Conservation (phyloP, 2,888 invertebrate genomes). For the Drosophila kuntzei region DNA sequence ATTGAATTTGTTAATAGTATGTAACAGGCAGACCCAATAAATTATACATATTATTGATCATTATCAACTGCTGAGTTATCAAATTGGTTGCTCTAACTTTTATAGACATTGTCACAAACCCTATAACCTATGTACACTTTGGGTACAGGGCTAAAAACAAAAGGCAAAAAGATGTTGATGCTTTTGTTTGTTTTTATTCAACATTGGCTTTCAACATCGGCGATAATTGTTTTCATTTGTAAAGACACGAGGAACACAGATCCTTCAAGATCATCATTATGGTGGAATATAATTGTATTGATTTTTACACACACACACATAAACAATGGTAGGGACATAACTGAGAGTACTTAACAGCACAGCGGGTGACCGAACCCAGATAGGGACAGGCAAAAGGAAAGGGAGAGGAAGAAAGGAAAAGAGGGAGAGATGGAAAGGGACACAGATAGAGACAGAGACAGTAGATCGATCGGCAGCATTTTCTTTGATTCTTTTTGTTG, state of each 20-base stretch:
- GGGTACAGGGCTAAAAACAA: background rate
- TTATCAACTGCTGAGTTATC: no score
- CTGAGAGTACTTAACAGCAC: constrained; percentile 75
- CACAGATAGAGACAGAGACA: background rate
- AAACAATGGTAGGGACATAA: constrained; percentile 59
- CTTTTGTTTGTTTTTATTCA: constrained; percentile 67
- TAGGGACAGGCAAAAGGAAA: constrained; percentile 3
- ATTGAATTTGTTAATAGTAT: no score
- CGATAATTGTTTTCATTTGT: constrained; percentile 77
- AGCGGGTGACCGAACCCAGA: constrained; percentile 43
- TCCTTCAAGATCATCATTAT: constrained; percentile 63
- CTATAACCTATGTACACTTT: background rate
- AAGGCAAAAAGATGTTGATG: constrained; percentile 20
- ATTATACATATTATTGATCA: no score
- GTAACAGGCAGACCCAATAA: no score
- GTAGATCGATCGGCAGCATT: constrained; percentile 15
- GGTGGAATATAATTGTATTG: constrained; percentile 75
- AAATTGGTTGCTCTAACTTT: no score
- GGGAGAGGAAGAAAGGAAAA: background rate
- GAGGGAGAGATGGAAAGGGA: background rate
- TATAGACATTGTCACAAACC: no score
- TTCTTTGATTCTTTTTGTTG: constrained; percentile 11
- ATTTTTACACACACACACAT: constrained; percentile 40
- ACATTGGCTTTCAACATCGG: constrained; percentile 65
- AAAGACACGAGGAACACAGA: constrained; percentile 52